Evolutionary conservation across 1,140 invertebrate genomes (phyloP), one percentile per base, ranked within the genome.

Genomic region (Plutomurus gul): DNA sequence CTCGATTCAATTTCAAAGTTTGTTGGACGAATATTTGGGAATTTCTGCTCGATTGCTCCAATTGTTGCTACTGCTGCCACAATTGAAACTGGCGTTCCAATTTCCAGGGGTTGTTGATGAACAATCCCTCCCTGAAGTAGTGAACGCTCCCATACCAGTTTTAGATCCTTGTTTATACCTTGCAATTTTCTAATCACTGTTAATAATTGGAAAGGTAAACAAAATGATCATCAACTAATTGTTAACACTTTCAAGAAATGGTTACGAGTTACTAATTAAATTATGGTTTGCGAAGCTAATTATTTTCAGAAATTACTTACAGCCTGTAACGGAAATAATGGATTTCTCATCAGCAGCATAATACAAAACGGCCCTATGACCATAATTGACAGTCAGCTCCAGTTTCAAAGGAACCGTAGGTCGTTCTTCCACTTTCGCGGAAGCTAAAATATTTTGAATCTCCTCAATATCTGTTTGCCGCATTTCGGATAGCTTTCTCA

Each of bases 81-180:
- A n/a, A 83, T 51, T 8, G 77, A 78, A 4, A 82, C 72, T 22
- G 82, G 82, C 16, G 72, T 56, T 4, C 82, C 82, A 40, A 83
- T 80, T 79, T 83, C 82, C 33, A 83, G 39, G 0, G 82, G 82
- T 39, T 81, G 78, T 43, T 83, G 75, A 71, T 83, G 78, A 1
- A 80, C 39, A 11, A 60, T 65, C 43, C 78, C 82, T 10, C 76
- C 76, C 4, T 76, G 20, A 5, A 77, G 2, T 13, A 4, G 5
- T 13, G 56, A 33, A 13, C 16, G 30, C 18, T 65, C 56, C 56
- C 56, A 33, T 33, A 65, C 7, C 16, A 33, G 18, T 65, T 65
- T 65, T 1, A 65, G 5, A 7, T 65, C 56, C 10, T 65, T 65
- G 36, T 27, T 33, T 6, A 65, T 16, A 6, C 56, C 56, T 65